Percentiles rank a stretch among this genome's conserved stretches.
phyloP scores from a whole-genome alignment of 2,888 invertebrate species.

The Diaprepes abbreviatus region DNA sequence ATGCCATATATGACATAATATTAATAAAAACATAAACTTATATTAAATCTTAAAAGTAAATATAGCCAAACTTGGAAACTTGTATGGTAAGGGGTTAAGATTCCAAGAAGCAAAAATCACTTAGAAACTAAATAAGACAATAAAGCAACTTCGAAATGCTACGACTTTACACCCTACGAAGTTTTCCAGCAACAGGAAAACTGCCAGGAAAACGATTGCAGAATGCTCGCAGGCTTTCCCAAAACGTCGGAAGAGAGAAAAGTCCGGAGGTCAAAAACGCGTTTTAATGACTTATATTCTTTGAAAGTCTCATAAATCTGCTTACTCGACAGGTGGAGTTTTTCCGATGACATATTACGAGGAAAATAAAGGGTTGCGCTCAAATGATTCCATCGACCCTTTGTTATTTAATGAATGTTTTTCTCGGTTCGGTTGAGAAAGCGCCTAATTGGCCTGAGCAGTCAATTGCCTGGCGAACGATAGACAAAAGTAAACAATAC shows the following conservation, averaged over 20 bases:
- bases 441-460: constrained; percentile 13
- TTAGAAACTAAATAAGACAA: constrained; percentile 26
- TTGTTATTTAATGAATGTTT: constrained; percentile 34
- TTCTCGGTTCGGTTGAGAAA: constrained; percentile 12
- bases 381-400: constrained; percentile 14
- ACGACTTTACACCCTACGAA: constrained; percentile 25
- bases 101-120: constrained; percentile 22
- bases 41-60: no score
- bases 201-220: constrained; percentile 42
- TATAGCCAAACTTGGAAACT: background rate
- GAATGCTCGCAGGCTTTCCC: constrained; percentile 28
- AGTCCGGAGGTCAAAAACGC: constrained; percentile 57
- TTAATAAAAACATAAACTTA: no score
- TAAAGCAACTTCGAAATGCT: constrained; percentile 34
- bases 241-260: constrained; percentile 43
- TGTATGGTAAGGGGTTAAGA: background rate
- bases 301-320: constrained; percentile 60
- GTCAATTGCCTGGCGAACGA: constrained; percentile 9
- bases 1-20: no score
- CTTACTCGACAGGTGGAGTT: constrained; percentile 57
- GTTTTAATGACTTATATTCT: constrained; percentile 62
- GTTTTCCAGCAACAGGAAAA: constrained; percentile 38
- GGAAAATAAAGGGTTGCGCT: constrained; percentile 27
- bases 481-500: constrained; percentile 5
- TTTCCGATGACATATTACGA: constrained; percentile 50